These are phyloP conservation scores for Cryptoblepharus egeriae DNA, from an alignment of 2,797 vertebrate species.

Conservation along the genomic window DNA sequence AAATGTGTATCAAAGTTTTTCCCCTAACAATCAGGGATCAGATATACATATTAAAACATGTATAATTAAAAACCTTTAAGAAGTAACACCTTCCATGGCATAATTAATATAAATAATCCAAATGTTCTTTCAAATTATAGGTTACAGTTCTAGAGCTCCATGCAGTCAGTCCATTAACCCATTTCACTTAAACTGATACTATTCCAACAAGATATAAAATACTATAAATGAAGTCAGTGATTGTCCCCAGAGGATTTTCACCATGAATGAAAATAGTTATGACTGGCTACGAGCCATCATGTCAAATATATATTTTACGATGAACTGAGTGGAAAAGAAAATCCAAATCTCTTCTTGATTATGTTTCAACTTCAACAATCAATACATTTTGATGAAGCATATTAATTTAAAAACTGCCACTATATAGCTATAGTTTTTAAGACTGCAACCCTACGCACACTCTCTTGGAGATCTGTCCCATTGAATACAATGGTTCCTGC, in stretches of 20 bases:
- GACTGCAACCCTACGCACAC: too few species aligned
- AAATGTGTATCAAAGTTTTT: slow-evolving; percentile 33
- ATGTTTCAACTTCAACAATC: background rate
- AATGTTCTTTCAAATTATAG: slow-evolving; percentile 37
- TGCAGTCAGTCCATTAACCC: slow-evolving; percentile 36
- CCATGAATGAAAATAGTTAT: slow-evolving; percentile 14
- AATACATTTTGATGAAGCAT: background rate
- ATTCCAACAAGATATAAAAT: background rate
- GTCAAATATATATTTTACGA: slow-evolving; percentile 17
- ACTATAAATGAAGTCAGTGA: background rate
- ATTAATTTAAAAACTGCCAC: too few species aligned
- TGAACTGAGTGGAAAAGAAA: slow-evolving; percentile 11
- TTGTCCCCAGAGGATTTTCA: background rate
- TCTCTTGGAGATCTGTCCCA: too few species aligned
- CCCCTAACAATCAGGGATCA: slow-evolving; percentile 32
- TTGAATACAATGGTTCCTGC: too few species aligned
- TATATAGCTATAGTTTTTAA: too few species aligned
- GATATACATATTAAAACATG: slow-evolving; percentile 13
- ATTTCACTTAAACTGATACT: background rate
- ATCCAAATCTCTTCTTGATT: background rate
- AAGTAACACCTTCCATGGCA: slow-evolving; percentile 27
- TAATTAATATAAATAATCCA: slow-evolving; percentile 43
- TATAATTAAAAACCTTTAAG: slow-evolving; percentile 31
- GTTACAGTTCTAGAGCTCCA: slow-evolving; percentile 22
- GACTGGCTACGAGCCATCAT: background rate